Evolutionary conservation across 2,113 vertebrate genomes (phyloP).

Genomic region (Pholis gunnellus): DNA sequence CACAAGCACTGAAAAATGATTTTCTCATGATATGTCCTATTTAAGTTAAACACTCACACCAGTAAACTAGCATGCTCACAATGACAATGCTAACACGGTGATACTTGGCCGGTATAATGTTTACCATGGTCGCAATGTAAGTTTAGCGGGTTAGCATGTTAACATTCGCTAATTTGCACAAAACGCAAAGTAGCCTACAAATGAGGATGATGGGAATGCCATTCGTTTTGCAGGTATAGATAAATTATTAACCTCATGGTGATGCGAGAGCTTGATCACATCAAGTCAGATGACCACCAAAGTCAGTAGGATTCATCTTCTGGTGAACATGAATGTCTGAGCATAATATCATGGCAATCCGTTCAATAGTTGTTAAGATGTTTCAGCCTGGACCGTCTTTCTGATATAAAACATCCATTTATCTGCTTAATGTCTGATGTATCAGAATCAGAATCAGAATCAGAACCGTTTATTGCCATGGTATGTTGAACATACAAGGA

Average conservation of each 20-base stretch:
- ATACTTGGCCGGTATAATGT: neutral
- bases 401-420: neutral
- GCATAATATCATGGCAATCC: neutral
- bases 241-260: neutral
- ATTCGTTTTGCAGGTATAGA: neutral
- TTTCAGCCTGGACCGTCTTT: neutral
- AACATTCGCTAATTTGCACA: neutral
- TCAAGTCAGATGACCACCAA: neutral
- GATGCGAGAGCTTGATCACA: neutral
- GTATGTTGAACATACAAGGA: too few relatives aligned
- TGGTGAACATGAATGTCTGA: neutral
- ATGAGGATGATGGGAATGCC: neutral
- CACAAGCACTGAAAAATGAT: too few relatives aligned
- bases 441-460: too few relatives aligned
- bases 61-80: neutral
- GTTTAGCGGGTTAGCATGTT: neutral
- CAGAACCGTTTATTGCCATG: too few relatives aligned
- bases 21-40: neutral
- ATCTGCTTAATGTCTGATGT: neutral
- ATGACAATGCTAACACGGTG: neutral
- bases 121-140: neutral
- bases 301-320: neutral
- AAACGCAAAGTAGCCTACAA: neutral
- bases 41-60: neutral
- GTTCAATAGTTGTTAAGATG: neutral